These are phyloP conservation scores for Phataginus tetradactyla DNA, from an alignment of 2,797 vertebrate species.

Conservation along the genomic window DNA sequence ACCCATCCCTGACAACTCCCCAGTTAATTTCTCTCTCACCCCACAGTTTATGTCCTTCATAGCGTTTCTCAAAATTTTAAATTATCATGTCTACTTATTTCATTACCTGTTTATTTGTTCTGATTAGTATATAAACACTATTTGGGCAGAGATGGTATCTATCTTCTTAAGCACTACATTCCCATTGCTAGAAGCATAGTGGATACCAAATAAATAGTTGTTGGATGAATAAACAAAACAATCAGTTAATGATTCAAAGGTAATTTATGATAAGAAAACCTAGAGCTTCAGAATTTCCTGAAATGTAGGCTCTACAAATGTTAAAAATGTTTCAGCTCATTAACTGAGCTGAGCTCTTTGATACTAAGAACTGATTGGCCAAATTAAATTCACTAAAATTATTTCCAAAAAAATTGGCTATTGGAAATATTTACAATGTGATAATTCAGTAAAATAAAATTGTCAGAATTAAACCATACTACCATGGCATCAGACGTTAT, in stretches of 20 bases:
- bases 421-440: conserved; percentile 2
- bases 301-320: not conserved
- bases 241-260: conserved; percentile 25
- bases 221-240: conserved; percentile 38
- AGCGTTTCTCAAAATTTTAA: conserved; percentile 40
- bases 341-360: not conserved
- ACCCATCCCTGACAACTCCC: not conserved
- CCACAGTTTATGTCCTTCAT: not conserved
- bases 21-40: not conserved
- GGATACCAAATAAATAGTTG: conserved; percentile 10
- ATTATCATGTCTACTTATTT: conserved; percentile 38
- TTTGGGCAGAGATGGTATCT: not conserved
- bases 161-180: not conserved
- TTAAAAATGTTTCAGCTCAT: not conserved
- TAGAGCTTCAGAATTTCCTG: not conserved
- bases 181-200: not conserved
- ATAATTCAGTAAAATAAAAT: conserved; percentile 48
- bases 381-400: conserved; percentile 42
- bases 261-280: conserved; percentile 35
- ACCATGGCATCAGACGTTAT: conserved; percentile 14
- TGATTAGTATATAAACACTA: not conserved
- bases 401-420: conserved; percentile 8
- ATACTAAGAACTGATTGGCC: not conserved
- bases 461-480: conserved; percentile 23
- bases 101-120: not conserved